Base-by-base conservation (phyloP, 2,797 vertebrate species). In the Crocidura indochinensis region DNA sequence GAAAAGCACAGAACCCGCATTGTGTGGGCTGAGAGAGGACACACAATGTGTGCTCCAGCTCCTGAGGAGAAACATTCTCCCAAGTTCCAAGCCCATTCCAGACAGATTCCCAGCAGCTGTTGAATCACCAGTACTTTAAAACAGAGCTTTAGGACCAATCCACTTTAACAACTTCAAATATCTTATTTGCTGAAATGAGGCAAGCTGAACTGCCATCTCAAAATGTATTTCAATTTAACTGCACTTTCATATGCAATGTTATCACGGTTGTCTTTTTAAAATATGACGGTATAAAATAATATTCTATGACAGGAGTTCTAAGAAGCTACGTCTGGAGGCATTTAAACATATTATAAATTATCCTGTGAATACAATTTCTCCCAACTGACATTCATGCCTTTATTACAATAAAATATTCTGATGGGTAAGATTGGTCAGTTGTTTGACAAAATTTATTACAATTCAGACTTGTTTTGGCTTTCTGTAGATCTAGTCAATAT, bases 41-140 rank as follows among this genome's bases (percentile, higher is more conserved):
- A 38, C 38, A 38, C 38, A 38, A 38, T 38, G 38, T 56, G 17
- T 3, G 69, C 87, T 90, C 94, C 91, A 86, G 93, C 67, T 93
- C 91, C 83, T 19, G 8, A 82, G 82, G 31, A 87, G 88, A 91
- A 89, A 84, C 68, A 56, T 91, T 93, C 92, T 91, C 94, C 90
- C 51, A 73, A 73, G 85, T 74, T 88, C 91, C 81, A 31, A 7
- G 64, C 65, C 8, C 44, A 90, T 72, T 92, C 93, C 92, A 96
- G 95, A 92, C 92, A 89, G 84, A 83, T 79, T 91, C 94, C 84
- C 31, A 19, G 94, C 77, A 86, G 94, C 97, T 93, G 95, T 44
- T 49, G 17, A 91, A 81, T 92, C 92, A 69, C 80, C 1, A 26
- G 60, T 0, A 20, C 77, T 47, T 88, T 85, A 20, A 78, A 80